A percentile compares a stretch with the other conserved stretches of the same genome.
phyloP scores from a whole-genome alignment of 2,888 invertebrate species.

The Lycaena phlaeas region DNA sequence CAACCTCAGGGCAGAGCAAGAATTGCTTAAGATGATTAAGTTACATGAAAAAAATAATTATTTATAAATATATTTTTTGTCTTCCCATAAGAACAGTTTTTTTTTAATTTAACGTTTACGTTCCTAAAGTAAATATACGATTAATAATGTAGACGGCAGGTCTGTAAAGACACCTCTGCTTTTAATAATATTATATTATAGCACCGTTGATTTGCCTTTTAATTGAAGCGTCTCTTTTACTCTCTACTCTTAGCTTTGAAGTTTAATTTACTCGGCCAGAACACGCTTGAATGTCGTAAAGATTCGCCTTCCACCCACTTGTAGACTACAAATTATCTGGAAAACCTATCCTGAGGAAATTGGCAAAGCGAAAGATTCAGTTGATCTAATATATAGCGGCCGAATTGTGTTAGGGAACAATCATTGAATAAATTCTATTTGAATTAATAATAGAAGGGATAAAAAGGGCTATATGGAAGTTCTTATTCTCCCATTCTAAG shows the following conservation, averaged over 20 bases:
- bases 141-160: too few species aligned
- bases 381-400: conserved; percentile 16
- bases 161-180: neutral
- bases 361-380: conserved; percentile 22
- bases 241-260: conserved; percentile 21
- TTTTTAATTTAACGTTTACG: too few species aligned
- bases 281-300: conserved; percentile 23
- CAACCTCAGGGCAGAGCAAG: neutral
- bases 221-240: conserved; percentile 28
- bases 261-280: conserved; percentile 25
- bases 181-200: conserved; percentile 8
- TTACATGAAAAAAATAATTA: neutral
- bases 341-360: conserved; percentile 23
- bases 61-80: too few species aligned
- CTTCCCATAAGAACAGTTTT: too few species aligned
- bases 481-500: too few species aligned
- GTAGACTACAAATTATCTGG: conserved; percentile 24
- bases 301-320: conserved; percentile 17
- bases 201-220: conserved; percentile 29
- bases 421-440: neutral
- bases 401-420: neutral
- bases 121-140: too few species aligned
- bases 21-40: neutral
- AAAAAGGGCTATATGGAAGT: too few species aligned
- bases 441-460: conserved; percentile 3